phyloP scores from a whole-genome alignment of 2,888 invertebrate species.

The Dryadula phaetusa region DNA sequence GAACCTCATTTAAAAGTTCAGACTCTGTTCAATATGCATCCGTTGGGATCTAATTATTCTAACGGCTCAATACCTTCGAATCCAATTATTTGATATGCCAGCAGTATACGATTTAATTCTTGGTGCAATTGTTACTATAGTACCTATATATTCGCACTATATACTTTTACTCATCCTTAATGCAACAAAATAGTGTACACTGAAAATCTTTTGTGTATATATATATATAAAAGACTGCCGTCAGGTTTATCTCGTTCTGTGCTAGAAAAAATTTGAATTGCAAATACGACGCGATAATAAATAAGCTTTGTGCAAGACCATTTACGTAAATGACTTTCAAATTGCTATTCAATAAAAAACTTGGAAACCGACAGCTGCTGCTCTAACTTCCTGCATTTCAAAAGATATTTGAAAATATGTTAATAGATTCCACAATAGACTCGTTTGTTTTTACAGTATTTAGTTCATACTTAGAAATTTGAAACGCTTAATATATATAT shows the following conservation, averaged over 20 bases:
- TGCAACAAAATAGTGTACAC: conserved; percentile 18
- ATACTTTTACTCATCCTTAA: background rate
- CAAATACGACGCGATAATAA: conserved; percentile 24
- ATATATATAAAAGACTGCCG: background rate
- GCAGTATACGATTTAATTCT: conserved; percentile 6
- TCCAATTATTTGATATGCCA: conserved; percentile 21
- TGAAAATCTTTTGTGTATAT: background rate
- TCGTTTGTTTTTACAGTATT: background rate
- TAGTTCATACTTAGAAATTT: background rate
- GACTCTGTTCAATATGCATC: conserved; percentile 6
- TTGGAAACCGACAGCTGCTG: conserved; percentile 9
- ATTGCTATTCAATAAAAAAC: conserved; percentile 13
- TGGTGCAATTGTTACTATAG: background rate
- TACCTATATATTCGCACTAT: background rate
- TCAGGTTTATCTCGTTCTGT: conserved; percentile 20
- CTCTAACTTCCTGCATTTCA: background rate
- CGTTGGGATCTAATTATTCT: conserved; percentile 16
- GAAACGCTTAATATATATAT: background rate
- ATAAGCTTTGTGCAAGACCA: conserved; percentile 23
- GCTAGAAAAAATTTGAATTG: conserved; percentile 21
- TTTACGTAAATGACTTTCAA: conserved; percentile 17
- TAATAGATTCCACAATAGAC: background rate
- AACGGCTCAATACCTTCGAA: background rate
- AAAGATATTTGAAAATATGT: background rate
- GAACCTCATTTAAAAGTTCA: conserved; percentile 1